These are phyloP conservation scores for Nasua narica DNA, from an alignment of 2,797 vertebrate genomes.

Conservation along the genomic window DNA sequence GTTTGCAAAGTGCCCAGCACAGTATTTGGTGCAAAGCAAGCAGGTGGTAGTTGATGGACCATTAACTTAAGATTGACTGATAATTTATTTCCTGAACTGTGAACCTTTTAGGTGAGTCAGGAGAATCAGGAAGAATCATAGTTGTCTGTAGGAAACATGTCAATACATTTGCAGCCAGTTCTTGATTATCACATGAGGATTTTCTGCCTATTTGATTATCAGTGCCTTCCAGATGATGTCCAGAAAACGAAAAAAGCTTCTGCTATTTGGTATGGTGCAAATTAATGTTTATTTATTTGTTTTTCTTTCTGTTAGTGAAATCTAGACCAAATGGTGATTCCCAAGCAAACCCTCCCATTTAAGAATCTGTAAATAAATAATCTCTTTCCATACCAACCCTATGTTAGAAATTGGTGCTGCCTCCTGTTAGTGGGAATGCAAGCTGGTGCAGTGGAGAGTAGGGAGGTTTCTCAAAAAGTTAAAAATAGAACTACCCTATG, in stretches of 20 bases:
- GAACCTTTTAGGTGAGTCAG: not conserved
- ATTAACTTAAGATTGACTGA: not conserved
- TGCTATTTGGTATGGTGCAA: not conserved
- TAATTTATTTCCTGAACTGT: slow-evolving; percentile 18
- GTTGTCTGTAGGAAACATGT: not conserved
- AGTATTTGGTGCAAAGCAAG: not conserved
- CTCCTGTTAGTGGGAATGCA: not conserved
- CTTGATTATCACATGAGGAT: not conserved
- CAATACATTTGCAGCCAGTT: not conserved
- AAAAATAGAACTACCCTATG: not conserved
- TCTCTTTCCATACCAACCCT: not conserved
- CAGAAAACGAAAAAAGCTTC: not conserved
- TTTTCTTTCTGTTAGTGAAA: not conserved
- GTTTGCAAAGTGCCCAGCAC: not conserved
- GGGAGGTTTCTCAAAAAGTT: not conserved
- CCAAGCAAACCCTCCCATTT: not conserved
- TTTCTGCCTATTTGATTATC: not conserved
- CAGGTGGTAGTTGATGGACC: not conserved
- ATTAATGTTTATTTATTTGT: not conserved
- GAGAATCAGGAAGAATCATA: not conserved
- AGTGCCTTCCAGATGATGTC: not conserved
- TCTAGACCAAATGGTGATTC: slow-evolving; percentile 5
- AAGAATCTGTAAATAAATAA: not conserved
- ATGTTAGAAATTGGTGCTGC: not conserved
- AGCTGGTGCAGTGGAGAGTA: not conserved